Percentiles rank a stretch among this genome's conserved stretches.
These are phyloP conservation scores for Drosophila prosaltans DNA, from an alignment of 1,140 invertebrate genomes.

Conservation along the genomic window DNA sequence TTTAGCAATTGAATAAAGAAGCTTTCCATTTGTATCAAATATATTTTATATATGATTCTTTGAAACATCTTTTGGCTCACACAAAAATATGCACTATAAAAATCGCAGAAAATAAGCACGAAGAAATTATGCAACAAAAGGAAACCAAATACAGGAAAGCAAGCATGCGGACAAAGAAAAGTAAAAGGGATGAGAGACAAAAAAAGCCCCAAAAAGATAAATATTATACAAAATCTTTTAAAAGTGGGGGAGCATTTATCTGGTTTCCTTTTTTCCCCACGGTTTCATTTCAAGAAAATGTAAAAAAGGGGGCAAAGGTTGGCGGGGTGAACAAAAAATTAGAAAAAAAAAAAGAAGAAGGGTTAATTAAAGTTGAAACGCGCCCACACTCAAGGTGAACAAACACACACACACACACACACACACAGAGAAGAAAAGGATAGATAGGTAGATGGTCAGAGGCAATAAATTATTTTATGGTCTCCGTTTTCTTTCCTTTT, in stretches of 20 bases:
- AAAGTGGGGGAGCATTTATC: constrained; percentile 45
- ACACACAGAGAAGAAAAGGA: neutral
- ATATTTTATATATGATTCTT: too few relatives aligned
- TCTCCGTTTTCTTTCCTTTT: constrained; percentile 10
- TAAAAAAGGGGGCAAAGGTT: neutral
- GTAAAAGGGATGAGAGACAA: constrained; percentile 5
- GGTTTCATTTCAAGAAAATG: neutral
- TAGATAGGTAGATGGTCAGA: neutral
- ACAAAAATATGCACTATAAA: neutral
- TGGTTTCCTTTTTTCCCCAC: constrained; percentile 40
- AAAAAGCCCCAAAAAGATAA: constrained; percentile 10
- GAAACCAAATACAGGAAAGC: constrained; percentile 3
- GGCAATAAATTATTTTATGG: constrained; percentile 59
- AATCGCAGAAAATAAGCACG: constrained; percentile 22
- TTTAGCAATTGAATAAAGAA: too few relatives aligned
- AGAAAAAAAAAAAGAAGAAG: constrained; percentile 27
- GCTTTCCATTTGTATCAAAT: too few relatives aligned
- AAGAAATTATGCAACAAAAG: constrained; percentile 43
- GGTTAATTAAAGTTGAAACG: constrained; percentile 55
- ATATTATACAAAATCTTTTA: constrained; percentile 38
- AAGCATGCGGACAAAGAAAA: constrained; percentile 9
- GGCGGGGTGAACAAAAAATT: neutral
- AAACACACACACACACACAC: neutral
- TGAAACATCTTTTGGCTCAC: too few relatives aligned
- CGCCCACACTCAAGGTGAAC: constrained; percentile 43